Evolutionary conservation across 2,797 vertebrate species (phyloP).

Genomic region (Huso huso): DNA sequence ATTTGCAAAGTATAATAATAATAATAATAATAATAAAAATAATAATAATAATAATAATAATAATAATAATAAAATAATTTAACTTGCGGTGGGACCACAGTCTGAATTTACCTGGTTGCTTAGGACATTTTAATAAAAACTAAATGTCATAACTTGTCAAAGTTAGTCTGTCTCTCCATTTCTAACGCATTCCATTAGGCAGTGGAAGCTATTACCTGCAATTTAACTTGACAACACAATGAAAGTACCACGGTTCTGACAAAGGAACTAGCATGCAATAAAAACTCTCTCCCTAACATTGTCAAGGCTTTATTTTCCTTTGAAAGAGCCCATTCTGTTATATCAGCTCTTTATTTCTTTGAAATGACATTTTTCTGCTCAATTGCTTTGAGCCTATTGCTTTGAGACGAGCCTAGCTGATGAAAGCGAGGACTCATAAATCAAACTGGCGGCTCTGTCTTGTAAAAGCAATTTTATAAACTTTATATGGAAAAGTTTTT

Average conservation of each 20-base stretch:
- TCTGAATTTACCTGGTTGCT: no score
- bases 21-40: no score
- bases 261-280: conserved; percentile 5
- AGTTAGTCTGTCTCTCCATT: conserved; percentile 14
- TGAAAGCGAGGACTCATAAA: conserved; percentile 11
- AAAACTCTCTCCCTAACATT: conserved; percentile 18
- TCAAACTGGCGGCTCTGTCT: conserved; percentile 14
- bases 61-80: no score
- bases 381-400: conserved; percentile 8
- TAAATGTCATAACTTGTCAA: neutral
- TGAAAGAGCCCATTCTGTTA: neutral
- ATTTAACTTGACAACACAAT: conserved; percentile 13
- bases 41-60: no score
- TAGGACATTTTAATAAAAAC: no score
- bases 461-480: conserved; percentile 20
- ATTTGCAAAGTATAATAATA: no score
- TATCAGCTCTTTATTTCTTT: conserved; percentile 20
- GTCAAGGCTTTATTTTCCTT: conserved; percentile 13
- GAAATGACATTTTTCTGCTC: conserved; percentile 20
- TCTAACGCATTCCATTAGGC: conserved; percentile 23
- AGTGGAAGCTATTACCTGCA: conserved; percentile 24
- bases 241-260: conserved; percentile 17
- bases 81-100: no score
- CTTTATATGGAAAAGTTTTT: conserved; percentile 16
- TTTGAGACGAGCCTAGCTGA: neutral